Conservation (phyloP, 2,797 vertebrate species). For the Aldrovandia affinis region DNA sequence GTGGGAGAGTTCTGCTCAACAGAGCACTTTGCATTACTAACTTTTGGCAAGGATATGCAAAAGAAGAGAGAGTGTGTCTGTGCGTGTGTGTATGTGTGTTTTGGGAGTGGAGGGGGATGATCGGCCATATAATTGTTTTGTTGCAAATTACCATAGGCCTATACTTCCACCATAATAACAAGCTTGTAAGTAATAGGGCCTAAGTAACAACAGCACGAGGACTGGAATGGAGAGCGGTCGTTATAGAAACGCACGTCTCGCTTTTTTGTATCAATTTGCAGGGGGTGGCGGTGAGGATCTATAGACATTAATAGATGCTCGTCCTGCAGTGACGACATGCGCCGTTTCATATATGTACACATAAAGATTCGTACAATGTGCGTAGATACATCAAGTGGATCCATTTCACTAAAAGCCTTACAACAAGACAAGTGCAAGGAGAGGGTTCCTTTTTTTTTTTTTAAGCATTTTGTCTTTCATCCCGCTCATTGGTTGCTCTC, state of each 20-base stretch:
- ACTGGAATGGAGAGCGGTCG: background rate
- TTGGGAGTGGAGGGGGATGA: background rate
- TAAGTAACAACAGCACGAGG: background rate
- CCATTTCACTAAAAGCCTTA: background rate
- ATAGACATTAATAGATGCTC: background rate
- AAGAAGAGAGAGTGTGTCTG: background rate
- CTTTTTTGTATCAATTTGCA: background rate
- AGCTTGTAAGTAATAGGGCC: background rate
- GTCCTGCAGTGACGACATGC: background rate
- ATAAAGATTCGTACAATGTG: background rate
- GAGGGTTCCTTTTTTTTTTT: conserved; percentile 23
- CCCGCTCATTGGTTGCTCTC: conserved; percentile 53
- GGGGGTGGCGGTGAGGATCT: too few species aligned
- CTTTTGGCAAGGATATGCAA: background rate
- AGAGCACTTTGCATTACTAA: background rate
- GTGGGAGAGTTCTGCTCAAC: background rate
- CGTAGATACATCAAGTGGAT: background rate
- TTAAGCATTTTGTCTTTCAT: conserved; percentile 16
- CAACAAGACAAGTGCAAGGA: conserved; percentile 12
- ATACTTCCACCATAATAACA: background rate
- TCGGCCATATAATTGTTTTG: background rate
- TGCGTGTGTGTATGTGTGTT: background rate
- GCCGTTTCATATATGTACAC: background rate
- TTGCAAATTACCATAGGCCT: background rate
- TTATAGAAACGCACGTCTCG: background rate